Percentiles rank a stretch among this genome's conserved stretches.
These are phyloP conservation scores for Sturnus vulgaris DNA, from an alignment of 2,113 vertebrate genomes.

Conservation along the genomic window DNA sequence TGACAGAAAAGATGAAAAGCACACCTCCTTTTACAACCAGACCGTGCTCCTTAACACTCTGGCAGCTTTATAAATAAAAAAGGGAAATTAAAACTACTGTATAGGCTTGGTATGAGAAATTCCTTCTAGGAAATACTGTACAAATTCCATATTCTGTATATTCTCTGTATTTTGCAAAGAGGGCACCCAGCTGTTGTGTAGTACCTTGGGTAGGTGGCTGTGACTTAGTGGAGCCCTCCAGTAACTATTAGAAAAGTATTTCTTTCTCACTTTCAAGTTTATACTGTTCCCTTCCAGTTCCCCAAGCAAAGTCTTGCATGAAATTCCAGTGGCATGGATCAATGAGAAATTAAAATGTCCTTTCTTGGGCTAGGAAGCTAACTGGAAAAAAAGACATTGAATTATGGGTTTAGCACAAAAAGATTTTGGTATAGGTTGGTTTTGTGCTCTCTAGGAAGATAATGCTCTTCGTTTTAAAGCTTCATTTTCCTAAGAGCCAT, in stretches of 20 bases:
- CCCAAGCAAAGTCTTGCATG: neutral
- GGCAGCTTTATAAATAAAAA: neutral
- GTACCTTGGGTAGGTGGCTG: neutral
- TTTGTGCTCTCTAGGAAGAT: neutral
- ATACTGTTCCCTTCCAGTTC: neutral
- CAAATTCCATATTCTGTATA: neutral
- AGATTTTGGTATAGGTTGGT: neutral
- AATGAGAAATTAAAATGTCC: neutral
- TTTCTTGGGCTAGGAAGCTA: neutral
- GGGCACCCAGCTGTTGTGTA: neutral
- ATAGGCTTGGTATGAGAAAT: neutral
- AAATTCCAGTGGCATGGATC: neutral
- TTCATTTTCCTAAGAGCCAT: neutral
- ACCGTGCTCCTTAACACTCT: neutral
- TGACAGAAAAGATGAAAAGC: conserved; percentile 42
- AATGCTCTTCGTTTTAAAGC: neutral
- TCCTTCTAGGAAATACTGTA: neutral
- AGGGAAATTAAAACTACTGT: neutral
- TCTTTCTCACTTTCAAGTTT: neutral
- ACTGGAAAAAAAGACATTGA: neutral
- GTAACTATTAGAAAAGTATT: neutral
- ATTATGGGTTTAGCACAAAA: neutral
- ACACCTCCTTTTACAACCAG: neutral
- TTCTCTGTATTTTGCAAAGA: neutral
- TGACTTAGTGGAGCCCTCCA: neutral